phyloP scores from a whole-genome alignment of 2,797 vertebrate genomes.

The Ctenosaura bakeri region DNA sequence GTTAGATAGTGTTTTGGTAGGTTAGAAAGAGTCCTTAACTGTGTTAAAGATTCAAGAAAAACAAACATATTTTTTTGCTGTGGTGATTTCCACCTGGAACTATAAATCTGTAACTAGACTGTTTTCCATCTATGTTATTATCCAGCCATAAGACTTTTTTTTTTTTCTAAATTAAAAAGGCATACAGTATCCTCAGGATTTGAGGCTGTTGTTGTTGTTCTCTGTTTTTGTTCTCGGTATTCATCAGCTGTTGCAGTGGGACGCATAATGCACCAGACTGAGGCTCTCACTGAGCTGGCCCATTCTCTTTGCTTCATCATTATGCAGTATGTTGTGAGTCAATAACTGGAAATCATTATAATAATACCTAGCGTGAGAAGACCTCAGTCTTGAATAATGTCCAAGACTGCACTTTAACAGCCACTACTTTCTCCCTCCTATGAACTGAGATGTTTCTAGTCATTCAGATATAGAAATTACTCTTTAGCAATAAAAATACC shows the following conservation, averaged over 20 bases:
- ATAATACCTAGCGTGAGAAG: neutral
- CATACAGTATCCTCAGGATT: neutral
- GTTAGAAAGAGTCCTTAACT: conserved; percentile 20
- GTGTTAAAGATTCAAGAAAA: conserved; percentile 18
- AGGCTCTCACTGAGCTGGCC: neutral
- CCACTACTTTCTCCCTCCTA: no score
- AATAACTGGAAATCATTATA: conserved; percentile 13
- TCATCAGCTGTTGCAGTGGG: conserved; percentile 10
- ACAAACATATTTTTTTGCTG: conserved; percentile 31
- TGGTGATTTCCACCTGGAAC: conserved; percentile 43
- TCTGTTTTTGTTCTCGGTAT: neutral
- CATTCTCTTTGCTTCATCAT: neutral
- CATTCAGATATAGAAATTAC: neutral
- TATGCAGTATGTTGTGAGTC: conserved; percentile 21
- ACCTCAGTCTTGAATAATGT: neutral
- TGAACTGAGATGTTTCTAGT: no score
- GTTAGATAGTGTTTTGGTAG: conserved; percentile 47
- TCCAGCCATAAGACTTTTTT: neutral
- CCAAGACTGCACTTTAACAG: neutral
- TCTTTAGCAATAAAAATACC: neutral
- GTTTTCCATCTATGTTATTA: neutral
- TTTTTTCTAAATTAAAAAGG: conserved; percentile 5
- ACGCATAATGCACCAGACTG: conserved; percentile 5
- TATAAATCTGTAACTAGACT: neutral
- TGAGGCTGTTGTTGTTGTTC: neutral